These are phyloP conservation scores for Cheiracanthium punctorium DNA, from an alignment of 2,888 invertebrate genomes.

Conservation along the genomic window DNA sequence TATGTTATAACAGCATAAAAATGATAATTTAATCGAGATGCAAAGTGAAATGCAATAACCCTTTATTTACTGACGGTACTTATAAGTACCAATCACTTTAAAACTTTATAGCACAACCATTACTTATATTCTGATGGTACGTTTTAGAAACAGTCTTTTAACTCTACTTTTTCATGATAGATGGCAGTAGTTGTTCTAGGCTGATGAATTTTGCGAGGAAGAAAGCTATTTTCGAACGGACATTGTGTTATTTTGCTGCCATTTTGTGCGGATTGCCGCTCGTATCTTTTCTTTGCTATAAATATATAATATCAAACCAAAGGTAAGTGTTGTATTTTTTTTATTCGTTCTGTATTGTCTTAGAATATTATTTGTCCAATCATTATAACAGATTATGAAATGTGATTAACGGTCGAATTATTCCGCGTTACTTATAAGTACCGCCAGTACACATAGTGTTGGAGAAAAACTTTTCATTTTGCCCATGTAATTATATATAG, in stretches of 20 bases:
- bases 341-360: not conserved
- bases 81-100: not conserved
- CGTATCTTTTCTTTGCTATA: not conserved
- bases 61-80: too few relatives aligned
- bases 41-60: too few relatives aligned
- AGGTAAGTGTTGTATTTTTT: not conserved
- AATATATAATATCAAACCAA: not conserved
- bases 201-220: slow-evolving; percentile 16
- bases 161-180: slow-evolving; percentile 37
- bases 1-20: too few relatives aligned
- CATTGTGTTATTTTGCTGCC: slow-evolving; percentile 25
- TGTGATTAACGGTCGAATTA: not conserved
- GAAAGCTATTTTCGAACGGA: slow-evolving; percentile 33
- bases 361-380: not conserved
- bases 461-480: not conserved
- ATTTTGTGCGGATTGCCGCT: slow-evolving; percentile 2
- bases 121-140: slow-evolving; percentile 34
- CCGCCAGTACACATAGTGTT: not conserved
- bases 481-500: not conserved
- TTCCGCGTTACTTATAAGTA: not conserved
- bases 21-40: too few relatives aligned
- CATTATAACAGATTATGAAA: not conserved
- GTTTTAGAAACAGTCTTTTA: slow-evolving; percentile 18
- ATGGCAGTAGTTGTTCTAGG: slow-evolving; percentile 18
- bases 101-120: not conserved